These are phyloP conservation scores for Bruchidius siliquastri DNA, from an alignment of 2,888 invertebrate genomes.

Conservation along the genomic window DNA sequence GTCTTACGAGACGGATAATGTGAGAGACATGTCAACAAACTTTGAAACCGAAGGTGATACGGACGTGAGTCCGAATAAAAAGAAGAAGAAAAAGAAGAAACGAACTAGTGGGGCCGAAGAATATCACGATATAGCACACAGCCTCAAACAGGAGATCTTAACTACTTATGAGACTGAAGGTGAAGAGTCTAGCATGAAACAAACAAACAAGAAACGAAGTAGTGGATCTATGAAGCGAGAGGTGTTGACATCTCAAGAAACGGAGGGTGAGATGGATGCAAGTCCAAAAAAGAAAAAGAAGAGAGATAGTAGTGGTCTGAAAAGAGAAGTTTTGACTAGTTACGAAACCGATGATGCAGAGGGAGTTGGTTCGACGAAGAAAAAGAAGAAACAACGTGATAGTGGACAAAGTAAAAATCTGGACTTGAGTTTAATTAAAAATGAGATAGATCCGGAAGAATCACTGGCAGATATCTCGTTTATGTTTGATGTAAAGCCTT, in stretches of 20 bases:
- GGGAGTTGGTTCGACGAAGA: not conserved
- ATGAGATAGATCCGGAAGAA: not conserved
- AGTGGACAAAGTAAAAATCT: not conserved
- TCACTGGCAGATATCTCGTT: not conserved
- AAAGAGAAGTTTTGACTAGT: not conserved
- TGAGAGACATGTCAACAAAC: not conserved
- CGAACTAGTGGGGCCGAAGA: not conserved
- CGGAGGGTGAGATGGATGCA: not conserved
- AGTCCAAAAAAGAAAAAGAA: not conserved
- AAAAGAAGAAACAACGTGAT: not conserved
- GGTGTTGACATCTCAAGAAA: not conserved
- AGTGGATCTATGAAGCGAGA: not conserved
- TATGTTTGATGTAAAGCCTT: not conserved
- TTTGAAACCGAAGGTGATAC: not conserved
- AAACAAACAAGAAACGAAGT: not conserved
- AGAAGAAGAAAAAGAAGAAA: not conserved
- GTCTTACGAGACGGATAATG: not conserved
- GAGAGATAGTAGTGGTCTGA: not conserved
- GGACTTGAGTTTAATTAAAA: not conserved
- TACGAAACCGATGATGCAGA: not conserved
- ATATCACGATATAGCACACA: not conserved
- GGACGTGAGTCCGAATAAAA: not conserved
- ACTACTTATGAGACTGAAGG: not conserved
- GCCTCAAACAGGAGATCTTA: not conserved
- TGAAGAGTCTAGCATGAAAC: not conserved